A percentile compares a stretch with the other conserved stretches of the same genome.
phyloP scores from a whole-genome alignment of 2,797 vertebrate genomes.

The Ispidina picta region DNA sequence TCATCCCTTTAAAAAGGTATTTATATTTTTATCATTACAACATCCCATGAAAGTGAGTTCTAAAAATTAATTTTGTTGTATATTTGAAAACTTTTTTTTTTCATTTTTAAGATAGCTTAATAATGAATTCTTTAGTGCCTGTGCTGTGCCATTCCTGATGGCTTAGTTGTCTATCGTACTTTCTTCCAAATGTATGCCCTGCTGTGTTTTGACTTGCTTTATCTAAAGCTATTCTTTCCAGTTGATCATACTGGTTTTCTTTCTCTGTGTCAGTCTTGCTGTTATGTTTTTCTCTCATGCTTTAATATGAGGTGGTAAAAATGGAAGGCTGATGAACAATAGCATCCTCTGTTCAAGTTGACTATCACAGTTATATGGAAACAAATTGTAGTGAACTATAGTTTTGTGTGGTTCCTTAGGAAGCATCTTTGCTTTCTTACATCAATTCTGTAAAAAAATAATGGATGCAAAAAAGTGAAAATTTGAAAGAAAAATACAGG shows the following conservation, averaged over 20 bases:
- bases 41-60: neutral
- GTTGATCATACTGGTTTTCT: neutral
- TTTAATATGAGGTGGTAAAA: neutral
- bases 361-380: neutral
- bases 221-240: neutral
- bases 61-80: neutral
- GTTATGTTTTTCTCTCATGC: neutral
- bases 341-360: neutral
- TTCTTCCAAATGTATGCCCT: neutral
- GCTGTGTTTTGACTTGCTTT: neutral
- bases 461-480: neutral
- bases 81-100: neutral
- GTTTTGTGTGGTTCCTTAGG: neutral
- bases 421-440: neutral
- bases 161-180: neutral
- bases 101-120: neutral
- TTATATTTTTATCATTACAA: neutral
- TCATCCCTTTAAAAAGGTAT: neutral
- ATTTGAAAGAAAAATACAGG: neutral
- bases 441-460: neutral
- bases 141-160: fast-evolving
- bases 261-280: neutral
- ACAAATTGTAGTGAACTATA: neutral
- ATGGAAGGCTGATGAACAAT: neutral
- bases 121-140: neutral